These are phyloP conservation scores for Drosophila burlai DNA, from an alignment of 1,140 invertebrate genomes.

Conservation along the genomic window DNA sequence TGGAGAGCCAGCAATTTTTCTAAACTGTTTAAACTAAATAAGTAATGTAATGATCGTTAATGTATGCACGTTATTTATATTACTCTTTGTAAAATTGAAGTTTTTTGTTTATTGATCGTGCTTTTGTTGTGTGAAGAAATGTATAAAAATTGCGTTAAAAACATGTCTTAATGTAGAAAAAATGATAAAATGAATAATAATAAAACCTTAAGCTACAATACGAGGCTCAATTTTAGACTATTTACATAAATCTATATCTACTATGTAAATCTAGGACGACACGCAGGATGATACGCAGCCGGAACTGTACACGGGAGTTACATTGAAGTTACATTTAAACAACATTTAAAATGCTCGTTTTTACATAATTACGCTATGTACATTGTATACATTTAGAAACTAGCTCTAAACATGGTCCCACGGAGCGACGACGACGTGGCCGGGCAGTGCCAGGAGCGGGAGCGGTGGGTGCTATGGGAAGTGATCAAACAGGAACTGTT, in stretches of 20 bases:
- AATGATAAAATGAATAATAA: constrained; percentile 27
- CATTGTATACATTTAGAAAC: constrained; percentile 29
- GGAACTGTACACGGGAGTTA: constrained; percentile 30
- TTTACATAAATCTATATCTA: constrained; percentile 5
- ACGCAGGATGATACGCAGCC: constrained; percentile 13
- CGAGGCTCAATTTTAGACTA: constrained; percentile 22
- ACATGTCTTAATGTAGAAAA: constrained; percentile 23
- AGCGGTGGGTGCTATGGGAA: constrained; percentile 63
- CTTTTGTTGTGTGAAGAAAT: constrained; percentile 15
- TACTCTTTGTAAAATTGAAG: constrained; percentile 9
- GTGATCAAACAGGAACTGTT: constrained; percentile 83
- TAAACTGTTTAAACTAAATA: neutral
- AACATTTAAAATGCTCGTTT: constrained; percentile 47
- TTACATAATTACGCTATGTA: constrained; percentile 50
- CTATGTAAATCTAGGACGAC: constrained; percentile 2
- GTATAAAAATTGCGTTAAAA: constrained; percentile 67
- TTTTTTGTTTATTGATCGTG: constrained; percentile 30
- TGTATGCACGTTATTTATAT: neutral
- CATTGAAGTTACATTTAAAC: constrained; percentile 2
- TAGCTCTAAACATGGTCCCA: constrained; percentile 31
- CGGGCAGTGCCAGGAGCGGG: constrained; percentile 3
- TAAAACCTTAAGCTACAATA: constrained; percentile 35
- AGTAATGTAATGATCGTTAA: neutral
- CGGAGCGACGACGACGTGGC: constrained; percentile 15
- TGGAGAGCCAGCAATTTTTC: neutral